Evolutionary conservation across 2,797 vertebrate genomes (phyloP), one percentile per base, ranked within the genome.

Genomic region (Lindbergichthys nudifrons): DNA sequence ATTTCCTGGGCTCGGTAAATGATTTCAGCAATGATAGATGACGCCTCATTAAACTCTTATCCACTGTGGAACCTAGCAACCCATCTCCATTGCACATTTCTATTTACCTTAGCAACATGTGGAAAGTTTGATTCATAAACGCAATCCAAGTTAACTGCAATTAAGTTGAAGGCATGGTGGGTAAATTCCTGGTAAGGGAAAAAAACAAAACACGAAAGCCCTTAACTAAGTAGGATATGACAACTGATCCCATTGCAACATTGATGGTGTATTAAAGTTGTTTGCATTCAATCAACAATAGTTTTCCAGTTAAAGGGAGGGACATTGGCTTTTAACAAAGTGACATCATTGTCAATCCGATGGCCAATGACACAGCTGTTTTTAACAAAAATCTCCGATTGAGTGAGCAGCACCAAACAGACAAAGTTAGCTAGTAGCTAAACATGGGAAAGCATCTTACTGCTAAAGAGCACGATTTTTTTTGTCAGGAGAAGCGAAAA

Each of bases 31-130:
- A 26, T 68, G 42, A 64, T 45, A 50, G 5, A 65, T 16, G 41
- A 73, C 19, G 65, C 30, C 58, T 86, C 71, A 81, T 86, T 90
- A 78, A 73, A 73, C 30, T 82, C 70, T 73, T 77, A 67, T 87
- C 61, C 45, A 12, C 53, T 39, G 53, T 39, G 36, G 8, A 61
- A 74, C 52, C 59, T 50, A 57, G 67, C 30, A 77, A 51, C 45
- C 47, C 2, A 1, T 66, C 13, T 30, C 78, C 73, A 75, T 82
- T 81, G 64, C 56, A 56, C 62, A 59, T 70, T 47, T 39, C 12
- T 53, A 16, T 73, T 81, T 59, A 62, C 19, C 54, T 39, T 48
- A 59, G 69, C 65, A 74, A 79, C 76, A 36, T 10, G 16, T 56
- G 43, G 53, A 59, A 43, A 15, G 11, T 76, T 85, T 75, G 53